phyloP scores from a whole-genome alignment of 2,888 invertebrate species.

The Physocephala rufipes region DNA sequence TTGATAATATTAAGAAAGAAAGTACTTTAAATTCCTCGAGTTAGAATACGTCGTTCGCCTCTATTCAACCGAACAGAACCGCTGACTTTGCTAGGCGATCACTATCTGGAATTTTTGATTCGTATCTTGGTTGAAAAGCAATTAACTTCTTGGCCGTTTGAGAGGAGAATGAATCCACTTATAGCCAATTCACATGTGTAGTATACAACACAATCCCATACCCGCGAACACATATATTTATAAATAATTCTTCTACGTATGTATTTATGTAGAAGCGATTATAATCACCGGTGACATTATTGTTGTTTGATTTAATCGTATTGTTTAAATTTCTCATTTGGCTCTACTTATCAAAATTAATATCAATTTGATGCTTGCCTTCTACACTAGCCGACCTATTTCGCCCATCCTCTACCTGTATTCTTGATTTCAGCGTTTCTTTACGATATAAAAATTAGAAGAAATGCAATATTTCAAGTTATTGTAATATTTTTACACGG shows the following conservation, averaged over 20 bases:
- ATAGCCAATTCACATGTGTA: neutral
- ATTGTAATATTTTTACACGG: no score
- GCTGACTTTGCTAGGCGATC: slow-evolving; percentile 34
- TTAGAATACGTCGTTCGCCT: slow-evolving; percentile 8
- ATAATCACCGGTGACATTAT: slow-evolving; percentile 6
- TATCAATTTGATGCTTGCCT: slow-evolving; percentile 48
- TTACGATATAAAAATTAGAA: no score
- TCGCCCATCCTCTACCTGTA: neutral
- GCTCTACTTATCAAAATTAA: slow-evolving; percentile 52
- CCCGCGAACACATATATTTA: slow-evolving; percentile 11
- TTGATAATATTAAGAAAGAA: slow-evolving; percentile 8
- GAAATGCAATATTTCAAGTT: no score
- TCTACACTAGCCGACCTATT: neutral
- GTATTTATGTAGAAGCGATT: no score
- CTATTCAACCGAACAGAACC: slow-evolving; percentile 31
- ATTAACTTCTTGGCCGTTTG: slow-evolving; percentile 30
- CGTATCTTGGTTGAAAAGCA: slow-evolving; percentile 27
- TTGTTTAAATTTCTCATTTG: slow-evolving; percentile 47
- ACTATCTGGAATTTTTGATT: slow-evolving; percentile 38
- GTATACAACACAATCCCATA: neutral
- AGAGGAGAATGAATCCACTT: neutral
- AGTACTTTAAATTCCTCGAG: slow-evolving; percentile 8
- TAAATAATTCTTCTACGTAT: neutral
- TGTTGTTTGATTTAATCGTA: slow-evolving; percentile 17
- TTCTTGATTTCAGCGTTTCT: neutral